These are phyloP conservation scores for Euphysa ruthae DNA, from an alignment of 30 jellyfish, hydroid and myxozoan genomes.

Conservation along the genomic window DNA sequence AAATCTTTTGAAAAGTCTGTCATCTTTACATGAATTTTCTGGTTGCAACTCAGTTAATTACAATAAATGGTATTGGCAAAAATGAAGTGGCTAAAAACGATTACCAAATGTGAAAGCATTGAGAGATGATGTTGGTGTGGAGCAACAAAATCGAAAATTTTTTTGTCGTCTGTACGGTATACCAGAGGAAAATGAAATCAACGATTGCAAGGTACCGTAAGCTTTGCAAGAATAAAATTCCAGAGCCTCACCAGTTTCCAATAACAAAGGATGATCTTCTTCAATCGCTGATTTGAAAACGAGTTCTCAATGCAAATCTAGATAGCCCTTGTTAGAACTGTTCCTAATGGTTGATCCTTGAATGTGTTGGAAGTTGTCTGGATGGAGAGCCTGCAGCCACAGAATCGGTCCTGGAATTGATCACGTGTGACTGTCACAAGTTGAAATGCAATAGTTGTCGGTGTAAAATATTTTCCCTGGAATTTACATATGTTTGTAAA, in stretches of 20 bases:
- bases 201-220: slow-evolving; percentile 25
- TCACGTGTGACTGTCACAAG: slow-evolving; percentile 30
- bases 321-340: slow-evolving; percentile 35
- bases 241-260: slow-evolving; percentile 54
- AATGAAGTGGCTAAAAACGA: slow-evolving; percentile 22
- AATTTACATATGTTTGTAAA: slow-evolving; percentile 16
- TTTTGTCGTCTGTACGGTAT: slow-evolving; percentile 12
- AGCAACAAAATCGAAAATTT: background rate
- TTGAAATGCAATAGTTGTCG: too few relatives aligned
- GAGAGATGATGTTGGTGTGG: background rate
- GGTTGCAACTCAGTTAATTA: slow-evolving; percentile 38
- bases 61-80: slow-evolving; percentile 27
- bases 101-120: background rate
- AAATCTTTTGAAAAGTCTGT: too few relatives aligned
- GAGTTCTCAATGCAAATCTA: slow-evolving; percentile 8
- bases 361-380: slow-evolving; percentile 1
- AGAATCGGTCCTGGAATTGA: slow-evolving; percentile 25
- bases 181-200: background rate
- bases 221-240: slow-evolving; percentile 34
- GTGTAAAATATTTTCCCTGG: slow-evolving; percentile 9
- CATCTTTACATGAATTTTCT: too few relatives aligned
- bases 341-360: slow-evolving; percentile 36
- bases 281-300: slow-evolving; percentile 25
- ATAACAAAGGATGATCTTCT: slow-evolving; percentile 36
- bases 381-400: slow-evolving; percentile 37